These are phyloP conservation scores for Drosophila hydei DNA, from an alignment of 1,140 invertebrate species.

Conservation along the genomic window DNA sequence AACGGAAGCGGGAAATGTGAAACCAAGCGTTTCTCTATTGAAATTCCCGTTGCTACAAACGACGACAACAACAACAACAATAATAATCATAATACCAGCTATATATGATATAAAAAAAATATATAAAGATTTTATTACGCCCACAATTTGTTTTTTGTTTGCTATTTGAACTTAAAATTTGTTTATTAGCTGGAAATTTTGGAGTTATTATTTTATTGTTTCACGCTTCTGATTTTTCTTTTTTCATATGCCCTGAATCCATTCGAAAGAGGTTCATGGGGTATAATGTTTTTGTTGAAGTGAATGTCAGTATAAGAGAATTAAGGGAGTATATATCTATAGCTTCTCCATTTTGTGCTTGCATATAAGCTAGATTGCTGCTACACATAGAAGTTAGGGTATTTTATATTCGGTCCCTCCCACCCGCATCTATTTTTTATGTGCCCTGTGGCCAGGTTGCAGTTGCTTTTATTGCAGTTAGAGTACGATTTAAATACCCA, in stretches of 20 bases:
- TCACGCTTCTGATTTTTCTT: conserved; percentile 42
- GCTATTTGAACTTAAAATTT: conserved; percentile 42
- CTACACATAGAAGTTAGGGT: too few species aligned
- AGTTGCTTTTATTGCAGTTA: conserved; percentile 40
- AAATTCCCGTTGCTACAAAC: conserved; percentile 10
- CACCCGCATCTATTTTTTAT: not conserved
- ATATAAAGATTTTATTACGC: conserved; percentile 37
- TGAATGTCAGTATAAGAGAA: too few species aligned
- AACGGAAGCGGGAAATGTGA: conserved; percentile 77
- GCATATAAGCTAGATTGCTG: too few species aligned
- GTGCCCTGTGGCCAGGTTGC: conserved; percentile 3
- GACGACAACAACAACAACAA: conserved; percentile 34
- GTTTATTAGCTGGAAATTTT: conserved; percentile 75
- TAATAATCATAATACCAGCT: conserved; percentile 14
- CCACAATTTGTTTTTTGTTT: conserved; percentile 25
- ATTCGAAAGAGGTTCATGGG: too few species aligned
- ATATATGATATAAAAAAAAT: conserved; percentile 38
- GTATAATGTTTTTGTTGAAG: too few species aligned
- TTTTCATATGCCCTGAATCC: too few species aligned
- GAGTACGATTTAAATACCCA: conserved; percentile 1
- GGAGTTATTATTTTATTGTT: conserved; percentile 53
- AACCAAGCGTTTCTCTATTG: conserved; percentile 71
- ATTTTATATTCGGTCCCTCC: too few species aligned
- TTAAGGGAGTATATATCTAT: too few species aligned
- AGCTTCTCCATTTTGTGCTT: too few species aligned